These are phyloP conservation scores for Ibycter americanus DNA, from an alignment of 2,797 vertebrate species.

Conservation along the genomic window DNA sequence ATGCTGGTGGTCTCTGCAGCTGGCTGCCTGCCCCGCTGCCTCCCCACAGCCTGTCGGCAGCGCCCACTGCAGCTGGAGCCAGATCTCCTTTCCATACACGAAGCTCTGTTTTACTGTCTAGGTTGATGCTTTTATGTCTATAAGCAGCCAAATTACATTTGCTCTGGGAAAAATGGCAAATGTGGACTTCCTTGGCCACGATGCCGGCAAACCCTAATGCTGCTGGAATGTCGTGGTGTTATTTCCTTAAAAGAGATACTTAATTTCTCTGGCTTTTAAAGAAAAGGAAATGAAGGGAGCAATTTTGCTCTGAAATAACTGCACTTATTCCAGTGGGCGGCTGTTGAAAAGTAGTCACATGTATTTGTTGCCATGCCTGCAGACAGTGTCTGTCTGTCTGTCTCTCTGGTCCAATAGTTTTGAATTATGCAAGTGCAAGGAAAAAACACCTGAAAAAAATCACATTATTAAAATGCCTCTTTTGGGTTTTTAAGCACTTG, in stretches of 20 bases:
- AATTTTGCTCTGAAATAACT: slow-evolving; percentile 30
- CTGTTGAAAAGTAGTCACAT: slow-evolving; percentile 34
- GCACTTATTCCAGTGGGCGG: slow-evolving; percentile 18
- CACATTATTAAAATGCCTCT: not conserved
- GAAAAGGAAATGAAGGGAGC: slow-evolving; percentile 14
- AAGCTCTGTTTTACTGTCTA: not conserved
- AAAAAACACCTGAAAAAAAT: not conserved
- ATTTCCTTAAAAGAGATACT: not conserved
- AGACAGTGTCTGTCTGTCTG: slow-evolving; percentile 48
- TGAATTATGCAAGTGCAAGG: not conserved
- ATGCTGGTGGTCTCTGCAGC: not conserved
- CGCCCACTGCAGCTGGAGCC: not conserved
- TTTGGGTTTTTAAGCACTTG: not conserved
- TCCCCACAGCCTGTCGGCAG: not conserved
- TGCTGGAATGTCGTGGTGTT: not conserved
- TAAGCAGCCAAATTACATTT: not conserved
- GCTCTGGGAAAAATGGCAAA: not conserved
- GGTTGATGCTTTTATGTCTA: not conserved
- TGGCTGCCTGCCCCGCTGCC: not conserved
- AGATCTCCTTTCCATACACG: not conserved
- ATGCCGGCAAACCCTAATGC: not conserved
- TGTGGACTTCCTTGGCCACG: not conserved
- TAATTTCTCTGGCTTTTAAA: slow-evolving; percentile 31
- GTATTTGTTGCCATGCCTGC: slow-evolving; percentile 55
- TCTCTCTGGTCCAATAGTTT: not conserved